Conservation (phyloP, 2,797 vertebrate species). For the Gymnopithys bicolor region DNA sequence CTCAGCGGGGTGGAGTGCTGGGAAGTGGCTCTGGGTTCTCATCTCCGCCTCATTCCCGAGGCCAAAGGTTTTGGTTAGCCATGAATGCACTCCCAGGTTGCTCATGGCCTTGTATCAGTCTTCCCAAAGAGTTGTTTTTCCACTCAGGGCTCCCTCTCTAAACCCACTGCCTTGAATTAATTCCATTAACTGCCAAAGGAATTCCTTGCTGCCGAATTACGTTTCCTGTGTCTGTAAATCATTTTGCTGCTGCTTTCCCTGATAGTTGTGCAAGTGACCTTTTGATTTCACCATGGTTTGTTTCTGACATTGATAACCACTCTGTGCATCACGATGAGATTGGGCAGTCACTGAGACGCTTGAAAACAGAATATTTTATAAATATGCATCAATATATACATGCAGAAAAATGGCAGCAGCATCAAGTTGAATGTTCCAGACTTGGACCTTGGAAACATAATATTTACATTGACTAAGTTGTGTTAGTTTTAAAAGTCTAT, state of each 20-base stretch:
- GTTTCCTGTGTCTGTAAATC: constrained; percentile 72
- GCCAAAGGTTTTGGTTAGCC: not conserved
- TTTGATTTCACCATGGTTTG: constrained; percentile 63
- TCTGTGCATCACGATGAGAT: not conserved
- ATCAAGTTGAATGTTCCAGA: constrained; percentile 16
- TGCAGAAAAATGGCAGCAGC: not conserved
- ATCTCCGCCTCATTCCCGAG: not conserved
- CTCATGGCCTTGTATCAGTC: not conserved
- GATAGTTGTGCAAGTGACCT: constrained; percentile 72
- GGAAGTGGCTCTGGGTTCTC: not conserved
- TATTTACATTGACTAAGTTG: constrained; percentile 6
- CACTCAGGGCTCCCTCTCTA: not conserved
- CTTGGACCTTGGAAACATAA: constrained; percentile 13
- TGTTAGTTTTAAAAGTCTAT: constrained; percentile 34
- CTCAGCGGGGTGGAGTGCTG: not conserved
- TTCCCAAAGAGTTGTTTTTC: constrained; percentile 15
- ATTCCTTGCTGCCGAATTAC: constrained; percentile 58
- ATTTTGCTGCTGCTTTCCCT: constrained; percentile 37
- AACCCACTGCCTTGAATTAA: constrained; percentile 43
- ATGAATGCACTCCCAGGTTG: not conserved
- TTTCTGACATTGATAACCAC: constrained; percentile 45
- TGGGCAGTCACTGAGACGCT: not conserved
- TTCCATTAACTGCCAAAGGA: constrained; percentile 59
- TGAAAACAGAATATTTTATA: not conserved
- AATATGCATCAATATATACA: not conserved